Conservation (phyloP, 2,888 invertebrate genomes). For the Tanytarsus gracilentus region DNA sequence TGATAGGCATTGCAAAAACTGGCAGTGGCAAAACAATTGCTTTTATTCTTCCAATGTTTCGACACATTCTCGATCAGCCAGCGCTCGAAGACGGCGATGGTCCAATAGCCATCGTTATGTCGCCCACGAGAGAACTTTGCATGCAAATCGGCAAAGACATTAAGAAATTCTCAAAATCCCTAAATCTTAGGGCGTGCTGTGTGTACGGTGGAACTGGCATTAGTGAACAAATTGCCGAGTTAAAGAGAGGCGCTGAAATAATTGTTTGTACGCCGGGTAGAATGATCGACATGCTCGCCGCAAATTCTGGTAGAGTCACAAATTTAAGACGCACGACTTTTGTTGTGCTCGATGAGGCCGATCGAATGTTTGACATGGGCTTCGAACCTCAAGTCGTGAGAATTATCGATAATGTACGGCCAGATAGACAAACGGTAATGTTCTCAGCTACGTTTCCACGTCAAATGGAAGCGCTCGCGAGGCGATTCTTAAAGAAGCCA, state of each 20-base stretch:
- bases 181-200: conserved; percentile 81
- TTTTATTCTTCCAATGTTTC: conserved; percentile 94
- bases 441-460: conserved; percentile 98
- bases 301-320: conserved; percentile 95
- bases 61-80: conserved; percentile 89
- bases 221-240: conserved; percentile 83
- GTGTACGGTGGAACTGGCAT: conserved; percentile 98
- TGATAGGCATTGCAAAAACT: conserved; percentile 98
- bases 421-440: conserved; percentile 96
- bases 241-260: conserved; percentile 94
- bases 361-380: conserved; percentile 47
- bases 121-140: conserved; percentile 94
- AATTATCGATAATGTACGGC: conserved; percentile 93
- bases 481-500: conserved; percentile 86
- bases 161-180: conserved; percentile 83
- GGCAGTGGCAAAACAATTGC: conserved; percentile 98
- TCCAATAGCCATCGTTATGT: conserved; percentile 94
- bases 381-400: conserved; percentile 52
- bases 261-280: conserved; percentile 98
- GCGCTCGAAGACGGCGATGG: conserved; percentile 94
- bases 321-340: conserved; percentile 95
- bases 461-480: conserved; percentile 96
- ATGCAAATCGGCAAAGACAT: conserved; percentile 99
- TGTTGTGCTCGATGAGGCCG: conserved; percentile 96
- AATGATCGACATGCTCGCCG: conserved; percentile 99